These are phyloP conservation scores for Mesochorus sp. DNA, from an alignment of 2,888 invertebrate species.

Conservation along the genomic window DNA sequence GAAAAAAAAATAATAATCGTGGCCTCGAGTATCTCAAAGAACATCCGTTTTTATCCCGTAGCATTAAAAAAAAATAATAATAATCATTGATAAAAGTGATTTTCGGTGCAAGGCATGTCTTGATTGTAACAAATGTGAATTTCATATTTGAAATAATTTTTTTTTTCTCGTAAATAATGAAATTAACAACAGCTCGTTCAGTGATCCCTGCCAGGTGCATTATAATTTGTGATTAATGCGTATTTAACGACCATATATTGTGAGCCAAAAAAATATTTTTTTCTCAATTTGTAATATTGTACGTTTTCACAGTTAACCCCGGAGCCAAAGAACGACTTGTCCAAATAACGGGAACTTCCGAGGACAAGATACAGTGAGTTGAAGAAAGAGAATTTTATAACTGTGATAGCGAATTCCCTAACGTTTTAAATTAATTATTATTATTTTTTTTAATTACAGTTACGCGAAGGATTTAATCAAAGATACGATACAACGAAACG, in stretches of 20 bases:
- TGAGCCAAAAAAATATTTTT: constrained; percentile 3
- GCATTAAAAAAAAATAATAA: constrained; percentile 9
- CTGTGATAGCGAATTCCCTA: constrained; percentile 25
- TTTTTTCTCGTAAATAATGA: constrained; percentile 50
- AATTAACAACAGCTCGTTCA: constrained; percentile 53
- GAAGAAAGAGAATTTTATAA: constrained; percentile 25
- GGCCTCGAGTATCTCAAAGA: not conserved
- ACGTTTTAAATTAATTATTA: not conserved
- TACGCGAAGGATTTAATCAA: constrained; percentile 97
- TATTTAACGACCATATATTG: constrained; percentile 52
- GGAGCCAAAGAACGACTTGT: constrained; percentile 97
- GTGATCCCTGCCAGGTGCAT: constrained; percentile 48
- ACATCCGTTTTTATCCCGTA: not conserved
- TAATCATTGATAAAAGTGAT: not conserved
- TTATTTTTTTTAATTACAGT: constrained; percentile 81
- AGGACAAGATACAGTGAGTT: constrained; percentile 95
- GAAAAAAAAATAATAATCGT: no score
- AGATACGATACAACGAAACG: constrained; percentile 97
- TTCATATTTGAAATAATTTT: constrained; percentile 12
- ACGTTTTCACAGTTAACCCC: constrained; percentile 90
- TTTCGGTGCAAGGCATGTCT: constrained; percentile 47
- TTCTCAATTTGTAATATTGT: not conserved
- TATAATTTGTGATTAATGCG: constrained; percentile 62
- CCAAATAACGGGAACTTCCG: constrained; percentile 96
- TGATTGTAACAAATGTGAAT: constrained; percentile 50